Evolutionary conservation across 2,888 invertebrate species (phyloP).

Genomic region (Lamellibrachia satsuma): DNA sequence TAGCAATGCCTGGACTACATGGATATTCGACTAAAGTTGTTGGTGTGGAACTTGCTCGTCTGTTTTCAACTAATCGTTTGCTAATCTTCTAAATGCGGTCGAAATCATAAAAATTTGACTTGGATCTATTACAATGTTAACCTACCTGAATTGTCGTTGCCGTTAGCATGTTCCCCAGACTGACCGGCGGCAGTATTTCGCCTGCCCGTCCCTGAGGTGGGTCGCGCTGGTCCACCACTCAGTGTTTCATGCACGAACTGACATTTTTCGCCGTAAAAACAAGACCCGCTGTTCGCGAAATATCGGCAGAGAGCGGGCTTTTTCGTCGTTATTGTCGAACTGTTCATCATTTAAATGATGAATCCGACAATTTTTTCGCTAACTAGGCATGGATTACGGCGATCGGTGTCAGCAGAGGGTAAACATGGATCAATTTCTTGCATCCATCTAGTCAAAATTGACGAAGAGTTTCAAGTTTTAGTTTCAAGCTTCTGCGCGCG

Average conservation of each 20-base stretch:
- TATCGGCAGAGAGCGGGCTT: slow-evolving; percentile 55
- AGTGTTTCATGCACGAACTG: slow-evolving; percentile 53
- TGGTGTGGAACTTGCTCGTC: neutral
- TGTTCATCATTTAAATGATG: slow-evolving; percentile 46
- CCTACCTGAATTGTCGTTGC: neutral
- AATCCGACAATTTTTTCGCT: slow-evolving; percentile 12
- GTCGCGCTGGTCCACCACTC: slow-evolving; percentile 7
- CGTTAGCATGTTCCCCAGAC: slow-evolving; percentile 1
- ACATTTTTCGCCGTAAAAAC: slow-evolving; percentile 55
- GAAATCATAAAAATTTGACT: neutral
- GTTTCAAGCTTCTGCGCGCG: slow-evolving; percentile 13
- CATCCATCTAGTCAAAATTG: slow-evolving; percentile 17
- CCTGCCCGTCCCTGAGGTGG: neutral
- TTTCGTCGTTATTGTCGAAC: slow-evolving; percentile 48
- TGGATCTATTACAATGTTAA: neutral
- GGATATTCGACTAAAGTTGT: neutral
- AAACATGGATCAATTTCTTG: slow-evolving; percentile 5
- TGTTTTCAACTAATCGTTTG: neutral
- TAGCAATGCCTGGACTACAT: neutral
- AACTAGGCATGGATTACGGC: slow-evolving; percentile 17
- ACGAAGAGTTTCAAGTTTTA: slow-evolving; percentile 13
- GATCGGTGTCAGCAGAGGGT: slow-evolving; percentile 5
- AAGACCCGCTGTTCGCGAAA: slow-evolving; percentile 51
- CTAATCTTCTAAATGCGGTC: neutral
- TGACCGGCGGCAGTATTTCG: neutral